These are phyloP conservation scores for Ceyx cyanopectus DNA, from an alignment of 2,113 vertebrate species.

Conservation along the genomic window DNA sequence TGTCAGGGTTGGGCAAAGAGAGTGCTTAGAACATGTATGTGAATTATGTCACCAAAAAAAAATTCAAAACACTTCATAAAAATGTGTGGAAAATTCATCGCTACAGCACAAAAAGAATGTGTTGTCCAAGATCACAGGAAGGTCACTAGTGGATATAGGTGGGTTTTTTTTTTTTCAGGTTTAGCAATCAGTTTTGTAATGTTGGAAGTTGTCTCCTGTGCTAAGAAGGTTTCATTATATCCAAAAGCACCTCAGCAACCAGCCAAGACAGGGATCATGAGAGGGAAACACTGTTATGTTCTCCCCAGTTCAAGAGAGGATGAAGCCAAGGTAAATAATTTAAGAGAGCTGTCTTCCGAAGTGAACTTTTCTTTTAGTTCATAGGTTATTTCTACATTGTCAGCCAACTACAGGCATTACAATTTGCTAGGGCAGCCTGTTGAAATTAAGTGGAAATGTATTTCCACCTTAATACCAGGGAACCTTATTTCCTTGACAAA, in stretches of 20 bases:
- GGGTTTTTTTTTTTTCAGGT: not conserved
- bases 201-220: not conserved
- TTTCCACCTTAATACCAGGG: slow-evolving; percentile 30
- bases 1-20: not conserved
- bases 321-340: slow-evolving; percentile 61
- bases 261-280: slow-evolving; percentile 50
- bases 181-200: slow-evolving; percentile 17
- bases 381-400: slow-evolving; percentile 13
- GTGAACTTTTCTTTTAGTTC: slow-evolving; percentile 38
- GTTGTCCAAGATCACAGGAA: not conserved
- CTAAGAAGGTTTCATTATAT: not conserved
- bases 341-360: not conserved
- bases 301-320: not conserved
- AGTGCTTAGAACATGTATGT: not conserved
- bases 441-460: slow-evolving; percentile 47
- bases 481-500: slow-evolving; percentile 34
- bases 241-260: slow-evolving; percentile 40
- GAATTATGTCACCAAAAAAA: slow-evolving; percentile 1
- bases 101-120: not conserved
- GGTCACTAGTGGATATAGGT: not conserved
- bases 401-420: slow-evolving; percentile 12
- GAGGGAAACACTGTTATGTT: slow-evolving; percentile 15
- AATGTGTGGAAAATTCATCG: not conserved
- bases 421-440: slow-evolving; percentile 11
- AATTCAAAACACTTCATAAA: not conserved